A percentile compares a stretch with the other conserved stretches of the same genome.
Evolutionary conservation across 2,888 invertebrate genomes (phyloP).

Genomic region (Trypoxylon attenuatum): DNA sequence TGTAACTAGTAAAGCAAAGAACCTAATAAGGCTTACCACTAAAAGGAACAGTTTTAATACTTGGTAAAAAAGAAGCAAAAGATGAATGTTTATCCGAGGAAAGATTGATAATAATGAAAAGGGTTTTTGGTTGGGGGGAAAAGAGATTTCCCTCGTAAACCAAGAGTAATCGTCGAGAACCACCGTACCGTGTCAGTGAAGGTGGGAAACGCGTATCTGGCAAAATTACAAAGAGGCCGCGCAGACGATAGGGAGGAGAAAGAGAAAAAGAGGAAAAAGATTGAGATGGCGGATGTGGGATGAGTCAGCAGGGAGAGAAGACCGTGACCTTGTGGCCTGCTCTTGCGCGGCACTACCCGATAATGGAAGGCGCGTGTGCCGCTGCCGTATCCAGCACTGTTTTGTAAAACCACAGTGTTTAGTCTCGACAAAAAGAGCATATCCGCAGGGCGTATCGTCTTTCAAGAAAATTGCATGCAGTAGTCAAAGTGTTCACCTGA

Average conservation of each 20-base stretch:
- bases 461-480: too few species aligned
- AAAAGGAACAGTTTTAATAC: too few species aligned
- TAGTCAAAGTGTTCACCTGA: too few species aligned
- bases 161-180: too few species aligned
- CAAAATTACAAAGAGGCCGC: slow-evolving; percentile 35
- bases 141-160: too few species aligned
- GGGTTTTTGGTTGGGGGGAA: too few species aligned
- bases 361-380: slow-evolving; percentile 23
- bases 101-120: slow-evolving; percentile 12
- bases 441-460: too few species aligned
- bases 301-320: slow-evolving; percentile 49
- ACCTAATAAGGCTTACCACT: too few species aligned
- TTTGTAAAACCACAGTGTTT: background rate
- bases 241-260: slow-evolving; percentile 21
- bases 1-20: too few species aligned
- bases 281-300: slow-evolving; percentile 45
- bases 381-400: background rate
- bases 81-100: too few species aligned
- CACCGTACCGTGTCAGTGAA: too few species aligned
- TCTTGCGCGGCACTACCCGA: slow-evolving; percentile 37
- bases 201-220: slow-evolving; percentile 41
- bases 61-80: too few species aligned
- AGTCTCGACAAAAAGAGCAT: background rate
- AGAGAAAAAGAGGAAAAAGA: slow-evolving; percentile 40
- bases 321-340: slow-evolving; percentile 53